Percentiles rank a stretch among this genome's conserved stretches.
Conservation (phyloP, 2,113 vertebrate species). For the Mirza zaza region DNA sequence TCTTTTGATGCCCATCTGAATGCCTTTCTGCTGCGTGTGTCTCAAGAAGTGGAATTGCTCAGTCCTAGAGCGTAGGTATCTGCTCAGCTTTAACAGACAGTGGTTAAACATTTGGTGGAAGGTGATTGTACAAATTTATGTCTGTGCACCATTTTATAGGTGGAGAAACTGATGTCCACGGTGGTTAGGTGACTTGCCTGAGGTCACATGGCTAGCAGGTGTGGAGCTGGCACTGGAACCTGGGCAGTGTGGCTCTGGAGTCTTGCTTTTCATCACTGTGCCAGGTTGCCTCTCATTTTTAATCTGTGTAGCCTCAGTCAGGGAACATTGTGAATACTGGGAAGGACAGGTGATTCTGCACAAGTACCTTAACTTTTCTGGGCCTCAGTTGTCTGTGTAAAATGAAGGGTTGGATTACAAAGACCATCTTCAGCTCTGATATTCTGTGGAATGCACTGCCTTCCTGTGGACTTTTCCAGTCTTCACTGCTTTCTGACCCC, state of each 20-base stretch:
- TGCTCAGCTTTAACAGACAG: neutral
- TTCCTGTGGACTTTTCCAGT: neutral
- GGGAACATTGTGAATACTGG: neutral
- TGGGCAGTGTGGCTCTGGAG: neutral
- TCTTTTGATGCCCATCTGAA: neutral
- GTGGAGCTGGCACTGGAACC: neutral
- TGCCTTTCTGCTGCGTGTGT: neutral
- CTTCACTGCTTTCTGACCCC: fast-evolving
- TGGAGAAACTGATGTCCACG: neutral
- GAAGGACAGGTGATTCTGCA: neutral
- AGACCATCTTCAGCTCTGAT: neutral
- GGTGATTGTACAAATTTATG: neutral
- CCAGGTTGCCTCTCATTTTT: neutral
- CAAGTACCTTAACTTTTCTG: neutral
- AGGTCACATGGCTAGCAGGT: neutral
- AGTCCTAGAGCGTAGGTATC: no score
- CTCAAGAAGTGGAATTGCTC: neutral
- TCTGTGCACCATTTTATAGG: neutral
- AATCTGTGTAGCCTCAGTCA: no score
- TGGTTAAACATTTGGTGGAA: neutral
- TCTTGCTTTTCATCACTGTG: neutral
- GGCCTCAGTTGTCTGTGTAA: neutral
- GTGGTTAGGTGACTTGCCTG: neutral
- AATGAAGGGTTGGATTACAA: no score
- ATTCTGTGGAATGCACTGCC: neutral